Conservation (phyloP, 1,140 invertebrate species). For the Drosophila lacteicornis region DNA sequence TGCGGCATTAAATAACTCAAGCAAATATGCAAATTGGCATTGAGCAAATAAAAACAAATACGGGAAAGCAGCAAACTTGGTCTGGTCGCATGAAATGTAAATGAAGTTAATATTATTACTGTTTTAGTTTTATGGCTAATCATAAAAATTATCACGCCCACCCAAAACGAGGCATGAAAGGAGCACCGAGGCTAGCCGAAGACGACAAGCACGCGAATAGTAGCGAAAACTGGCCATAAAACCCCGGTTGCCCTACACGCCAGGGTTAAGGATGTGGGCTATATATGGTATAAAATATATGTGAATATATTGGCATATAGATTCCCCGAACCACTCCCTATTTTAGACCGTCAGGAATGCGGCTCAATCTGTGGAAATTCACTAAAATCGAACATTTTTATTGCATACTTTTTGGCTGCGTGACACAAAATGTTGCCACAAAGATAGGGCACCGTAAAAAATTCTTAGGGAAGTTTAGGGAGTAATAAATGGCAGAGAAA, state of each 20-base stretch:
- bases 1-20: constrained; percentile 60
- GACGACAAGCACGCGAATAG: constrained; percentile 27
- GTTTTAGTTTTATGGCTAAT: constrained; percentile 83
- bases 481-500: not conserved
- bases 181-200: constrained; percentile 26
- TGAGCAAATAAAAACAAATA: constrained; percentile 26
- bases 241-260: constrained; percentile 7
- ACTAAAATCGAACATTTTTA: constrained; percentile 47
- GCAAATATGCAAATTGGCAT: constrained; percentile 68
- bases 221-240: constrained; percentile 45
- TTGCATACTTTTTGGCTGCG: constrained; percentile 40
- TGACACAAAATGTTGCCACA: constrained; percentile 12
- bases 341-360: not conserved
- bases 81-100: constrained; percentile 68
- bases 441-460: not conserved
- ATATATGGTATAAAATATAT: constrained; percentile 1
- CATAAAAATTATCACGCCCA: constrained; percentile 83
- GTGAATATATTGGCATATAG: not conserved
- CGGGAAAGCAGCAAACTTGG: constrained; percentile 12
- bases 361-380: constrained; percentile 28
- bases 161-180: constrained; percentile 64
- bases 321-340: not conserved
- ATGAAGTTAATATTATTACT: constrained; percentile 84
- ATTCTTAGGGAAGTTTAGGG: not conserved
- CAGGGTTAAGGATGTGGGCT: not conserved